Conservation (phyloP, 2,888 invertebrate species). For the Platypus cylindrus region DNA sequence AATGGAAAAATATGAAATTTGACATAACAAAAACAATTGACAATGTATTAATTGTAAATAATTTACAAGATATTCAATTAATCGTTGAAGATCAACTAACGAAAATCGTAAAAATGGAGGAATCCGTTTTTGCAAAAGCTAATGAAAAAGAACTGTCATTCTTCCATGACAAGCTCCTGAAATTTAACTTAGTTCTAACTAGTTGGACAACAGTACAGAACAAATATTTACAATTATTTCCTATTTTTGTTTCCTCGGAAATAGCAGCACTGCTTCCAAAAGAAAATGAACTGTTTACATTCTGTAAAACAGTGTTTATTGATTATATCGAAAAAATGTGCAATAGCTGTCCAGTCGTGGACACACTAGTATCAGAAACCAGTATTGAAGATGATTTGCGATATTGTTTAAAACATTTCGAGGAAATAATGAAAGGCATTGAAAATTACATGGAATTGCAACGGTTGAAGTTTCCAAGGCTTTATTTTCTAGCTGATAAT, state of each 20-base stretch:
- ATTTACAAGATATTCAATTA: slow-evolving; percentile 61
- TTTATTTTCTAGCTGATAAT: slow-evolving; percentile 78
- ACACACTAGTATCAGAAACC: slow-evolving; percentile 45
- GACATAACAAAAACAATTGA: slow-evolving; percentile 46
- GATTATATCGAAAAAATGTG: slow-evolving; percentile 17
- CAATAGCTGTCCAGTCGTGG: slow-evolving; percentile 37
- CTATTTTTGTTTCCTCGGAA: slow-evolving; percentile 69
- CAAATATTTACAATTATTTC: slow-evolving; percentile 68
- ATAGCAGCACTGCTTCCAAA: slow-evolving; percentile 41
- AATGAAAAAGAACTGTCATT: slow-evolving; percentile 51
- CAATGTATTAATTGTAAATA: slow-evolving; percentile 45
- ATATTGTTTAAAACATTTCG: slow-evolving; percentile 51
- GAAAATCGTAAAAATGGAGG: slow-evolving; percentile 68
- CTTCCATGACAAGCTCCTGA: slow-evolving; percentile 57
- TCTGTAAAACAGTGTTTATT: slow-evolving; percentile 8
- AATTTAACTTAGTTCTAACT: slow-evolving; percentile 54
- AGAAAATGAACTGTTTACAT: slow-evolving; percentile 30
- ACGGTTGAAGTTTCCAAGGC: slow-evolving; percentile 64
- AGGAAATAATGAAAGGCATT: slow-evolving; percentile 66
- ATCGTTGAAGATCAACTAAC: slow-evolving; percentile 68
- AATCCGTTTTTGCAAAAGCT: slow-evolving; percentile 72
- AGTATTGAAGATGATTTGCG: slow-evolving; percentile 54
- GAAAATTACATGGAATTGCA: slow-evolving; percentile 69
- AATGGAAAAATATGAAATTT: slow-evolving; percentile 62
- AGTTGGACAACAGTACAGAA: slow-evolving; percentile 71